phyloP scores from a whole-genome alignment of 2,888 invertebrate species.

The Sisyra terminalis region DNA sequence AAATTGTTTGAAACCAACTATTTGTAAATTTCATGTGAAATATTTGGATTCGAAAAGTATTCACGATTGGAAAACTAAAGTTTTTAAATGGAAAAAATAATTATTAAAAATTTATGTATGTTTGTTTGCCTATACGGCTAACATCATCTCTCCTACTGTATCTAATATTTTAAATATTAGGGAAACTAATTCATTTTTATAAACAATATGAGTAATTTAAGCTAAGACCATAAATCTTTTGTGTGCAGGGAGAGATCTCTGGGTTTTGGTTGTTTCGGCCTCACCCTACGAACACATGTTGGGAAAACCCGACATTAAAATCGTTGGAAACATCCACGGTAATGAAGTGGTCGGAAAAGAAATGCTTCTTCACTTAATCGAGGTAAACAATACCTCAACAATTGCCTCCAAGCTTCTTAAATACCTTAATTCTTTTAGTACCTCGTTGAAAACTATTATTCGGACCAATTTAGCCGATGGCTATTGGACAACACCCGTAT shows the following conservation, averaged over 20 bases:
- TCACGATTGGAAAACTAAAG: too few relatives aligned
- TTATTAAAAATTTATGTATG: too few relatives aligned
- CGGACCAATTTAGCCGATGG: conserved; percentile 77
- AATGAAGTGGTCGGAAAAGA: conserved; percentile 94
- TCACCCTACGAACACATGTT: conserved; percentile 85
- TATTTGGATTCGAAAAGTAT: too few relatives aligned
- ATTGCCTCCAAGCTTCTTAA: conserved; percentile 9
- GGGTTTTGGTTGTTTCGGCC: conserved; percentile 86
- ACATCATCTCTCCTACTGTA: too few relatives aligned
- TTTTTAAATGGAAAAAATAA: too few relatives aligned
- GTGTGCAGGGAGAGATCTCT: conserved; percentile 63
- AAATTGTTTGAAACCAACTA: too few relatives aligned
- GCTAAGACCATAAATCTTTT: too few relatives aligned
- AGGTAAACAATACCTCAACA: conserved; percentile 31
- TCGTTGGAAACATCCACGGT: conserved; percentile 92
- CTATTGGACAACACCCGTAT: conserved; percentile 88
- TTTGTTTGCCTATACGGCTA: too few relatives aligned
- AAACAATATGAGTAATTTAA: too few relatives aligned
- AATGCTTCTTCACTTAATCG: conserved; percentile 78
- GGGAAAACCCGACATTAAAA: conserved; percentile 94
- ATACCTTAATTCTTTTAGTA: conserved; percentile 39
- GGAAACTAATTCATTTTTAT: too few relatives aligned
- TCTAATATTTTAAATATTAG: too few relatives aligned
- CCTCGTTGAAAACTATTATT: conserved; percentile 64
- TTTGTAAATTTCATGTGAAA: too few relatives aligned